Percentiles rank a stretch among this genome's conserved stretches.
phyloP scores from a whole-genome alignment of 2,797 vertebrate genomes.

The Xenopus petersii region DNA sequence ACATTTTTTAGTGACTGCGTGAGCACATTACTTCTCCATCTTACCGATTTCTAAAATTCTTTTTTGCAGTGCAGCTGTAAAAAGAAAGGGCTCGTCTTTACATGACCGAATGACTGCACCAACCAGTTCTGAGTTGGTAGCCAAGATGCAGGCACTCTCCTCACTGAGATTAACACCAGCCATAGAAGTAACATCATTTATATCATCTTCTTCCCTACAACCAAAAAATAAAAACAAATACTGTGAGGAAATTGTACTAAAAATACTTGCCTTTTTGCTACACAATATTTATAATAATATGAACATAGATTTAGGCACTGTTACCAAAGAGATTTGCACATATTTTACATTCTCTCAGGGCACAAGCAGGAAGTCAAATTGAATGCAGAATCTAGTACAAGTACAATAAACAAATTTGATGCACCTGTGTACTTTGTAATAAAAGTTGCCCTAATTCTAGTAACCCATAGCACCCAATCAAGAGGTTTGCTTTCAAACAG shows the following conservation, averaged over 20 bases:
- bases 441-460: too few species aligned
- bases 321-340: background rate
- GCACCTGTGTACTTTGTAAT: too few species aligned
- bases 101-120: slow-evolving; percentile 82
- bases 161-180: slow-evolving; percentile 78
- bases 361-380: background rate
- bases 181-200: slow-evolving; percentile 86
- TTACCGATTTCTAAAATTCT: slow-evolving; percentile 81
- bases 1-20: too few species aligned
- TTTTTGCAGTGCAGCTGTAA: slow-evolving; percentile 65
- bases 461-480: too few species aligned
- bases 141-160: slow-evolving; percentile 73
- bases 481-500: too few species aligned
- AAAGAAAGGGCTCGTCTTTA: slow-evolving; percentile 83
- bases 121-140: slow-evolving; percentile 68
- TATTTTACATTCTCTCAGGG: background rate
- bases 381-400: too few species aligned
- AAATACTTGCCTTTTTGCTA: too few species aligned
- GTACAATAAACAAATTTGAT: too few species aligned
- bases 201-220: slow-evolving; percentile 79
- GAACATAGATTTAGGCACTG: too few species aligned
- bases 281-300: too few species aligned
- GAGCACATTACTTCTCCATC: slow-evolving; percentile 30
- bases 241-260: background rate
- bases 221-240: background rate